These are phyloP conservation scores for Ips typographus DNA, from an alignment of 1,140 invertebrate genomes.

Conservation along the genomic window DNA sequence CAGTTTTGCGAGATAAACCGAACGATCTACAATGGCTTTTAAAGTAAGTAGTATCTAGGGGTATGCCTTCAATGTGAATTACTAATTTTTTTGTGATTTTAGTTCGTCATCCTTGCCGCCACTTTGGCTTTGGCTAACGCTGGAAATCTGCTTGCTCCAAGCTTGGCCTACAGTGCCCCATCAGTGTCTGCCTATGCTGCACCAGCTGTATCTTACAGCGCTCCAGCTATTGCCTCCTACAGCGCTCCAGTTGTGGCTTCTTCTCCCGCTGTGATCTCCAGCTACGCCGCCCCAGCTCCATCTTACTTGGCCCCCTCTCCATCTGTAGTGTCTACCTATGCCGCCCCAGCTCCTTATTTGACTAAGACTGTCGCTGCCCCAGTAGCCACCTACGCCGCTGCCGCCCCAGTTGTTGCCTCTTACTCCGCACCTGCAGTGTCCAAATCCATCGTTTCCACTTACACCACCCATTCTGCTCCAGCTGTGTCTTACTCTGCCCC, in stretches of 20 bases:
- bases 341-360: constrained; percentile 30
- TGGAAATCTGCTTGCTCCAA: constrained; percentile 34
- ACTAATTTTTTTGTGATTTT: not conserved
- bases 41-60: constrained; percentile 11
- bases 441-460: not conserved
- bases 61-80: no score
- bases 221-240: constrained; percentile 57
- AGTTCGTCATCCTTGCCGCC: constrained; percentile 43
- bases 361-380: constrained; percentile 30
- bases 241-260: constrained; percentile 51
- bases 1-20: constrained; percentile 17
- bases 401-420: constrained; percentile 29
- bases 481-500: constrained; percentile 28
- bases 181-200: constrained; percentile 41
- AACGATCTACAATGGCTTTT: constrained; percentile 27
- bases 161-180: constrained; percentile 55
- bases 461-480: constrained; percentile 49
- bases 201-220: constrained; percentile 51
- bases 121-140: constrained; percentile 46
- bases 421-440: constrained; percentile 20
- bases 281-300: constrained; percentile 56
- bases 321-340: constrained; percentile 14
- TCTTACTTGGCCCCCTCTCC: constrained; percentile 52
- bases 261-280: constrained; percentile 52
- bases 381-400: constrained; percentile 27